Evolutionary conservation across 2,113 vertebrate species (phyloP).

Genomic region (Struthio camelus): DNA sequence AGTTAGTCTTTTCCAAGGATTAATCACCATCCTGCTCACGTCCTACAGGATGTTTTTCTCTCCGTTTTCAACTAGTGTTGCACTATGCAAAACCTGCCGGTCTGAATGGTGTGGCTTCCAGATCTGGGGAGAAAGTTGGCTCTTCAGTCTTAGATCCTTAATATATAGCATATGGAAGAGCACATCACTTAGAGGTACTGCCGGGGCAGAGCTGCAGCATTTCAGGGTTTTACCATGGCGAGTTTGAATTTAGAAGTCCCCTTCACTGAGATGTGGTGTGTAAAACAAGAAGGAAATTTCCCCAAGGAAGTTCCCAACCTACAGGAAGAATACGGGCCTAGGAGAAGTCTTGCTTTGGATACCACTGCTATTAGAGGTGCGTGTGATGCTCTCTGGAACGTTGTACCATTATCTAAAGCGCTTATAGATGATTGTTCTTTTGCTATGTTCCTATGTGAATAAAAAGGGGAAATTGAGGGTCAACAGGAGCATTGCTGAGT

Average conservation of each 20-base stretch:
- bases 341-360: background rate
- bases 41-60: constrained; percentile 65
- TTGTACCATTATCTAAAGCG: background rate
- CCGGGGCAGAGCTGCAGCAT: background rate
- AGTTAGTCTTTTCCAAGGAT: constrained; percentile 71
- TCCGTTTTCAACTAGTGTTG: constrained; percentile 31
- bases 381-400: background rate
- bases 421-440: background rate
- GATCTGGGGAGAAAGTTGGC: background rate
- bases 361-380: background rate
- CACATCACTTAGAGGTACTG: background rate
- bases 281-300: background rate
- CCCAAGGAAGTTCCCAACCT: background rate
- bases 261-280: background rate
- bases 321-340: background rate
- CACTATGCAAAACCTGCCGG: background rate
- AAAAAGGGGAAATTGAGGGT: background rate
- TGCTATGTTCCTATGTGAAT: background rate
- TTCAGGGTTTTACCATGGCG: background rate
- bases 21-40: constrained; percentile 65
- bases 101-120: background rate
- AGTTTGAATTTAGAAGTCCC: background rate
- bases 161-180: background rate
- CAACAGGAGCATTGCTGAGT: background rate
- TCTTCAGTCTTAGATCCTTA: background rate